A percentile compares a stretch with the other conserved stretches of the same genome.
phyloP scores from a whole-genome alignment of 1,140 invertebrate species.

The Saccostrea cuccullata region DNA sequence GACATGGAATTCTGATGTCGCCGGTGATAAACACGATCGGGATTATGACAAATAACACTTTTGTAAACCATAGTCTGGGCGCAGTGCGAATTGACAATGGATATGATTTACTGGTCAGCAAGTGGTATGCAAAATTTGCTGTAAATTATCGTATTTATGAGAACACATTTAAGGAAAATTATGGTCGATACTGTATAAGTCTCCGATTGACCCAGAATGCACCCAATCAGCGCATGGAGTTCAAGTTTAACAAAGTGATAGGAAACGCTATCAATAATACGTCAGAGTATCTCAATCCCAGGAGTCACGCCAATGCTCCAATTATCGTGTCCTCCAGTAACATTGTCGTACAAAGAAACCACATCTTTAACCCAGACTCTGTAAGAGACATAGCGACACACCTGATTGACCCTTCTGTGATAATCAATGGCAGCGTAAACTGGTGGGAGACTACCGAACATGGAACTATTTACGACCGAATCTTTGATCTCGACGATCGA shows the following conservation, averaged over 20 bases:
- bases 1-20: constrained; percentile 74
- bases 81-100: constrained; percentile 93
- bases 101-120: constrained; percentile 78
- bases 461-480: constrained; percentile 63
- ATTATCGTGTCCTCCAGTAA: constrained; percentile 93
- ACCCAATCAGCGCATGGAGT: constrained; percentile 87
- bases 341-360: constrained; percentile 92
- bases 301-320: constrained; percentile 90
- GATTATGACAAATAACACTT: constrained; percentile 85
- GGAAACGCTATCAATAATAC: constrained; percentile 93
- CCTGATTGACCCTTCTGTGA: constrained; percentile 93
- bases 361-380: constrained; percentile 92
- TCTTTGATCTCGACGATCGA: constrained; percentile 77
- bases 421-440: constrained; percentile 96
- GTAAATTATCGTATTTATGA: constrained; percentile 86
- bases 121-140: constrained; percentile 75
- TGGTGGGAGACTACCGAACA: constrained; percentile 87
- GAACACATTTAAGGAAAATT: constrained; percentile 93
- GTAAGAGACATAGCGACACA: constrained; percentile 96
- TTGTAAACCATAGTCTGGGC: constrained; percentile 89
- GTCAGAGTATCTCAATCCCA: constrained; percentile 86
- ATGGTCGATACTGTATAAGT: constrained; percentile 91
- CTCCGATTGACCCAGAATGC: constrained; percentile 92
- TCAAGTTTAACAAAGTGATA: constrained; percentile 92
- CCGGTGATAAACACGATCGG: constrained; percentile 77